These are phyloP conservation scores for Sebastes nivosus DNA, from an alignment of 2,797 vertebrate species.

Conservation along the genomic window DNA sequence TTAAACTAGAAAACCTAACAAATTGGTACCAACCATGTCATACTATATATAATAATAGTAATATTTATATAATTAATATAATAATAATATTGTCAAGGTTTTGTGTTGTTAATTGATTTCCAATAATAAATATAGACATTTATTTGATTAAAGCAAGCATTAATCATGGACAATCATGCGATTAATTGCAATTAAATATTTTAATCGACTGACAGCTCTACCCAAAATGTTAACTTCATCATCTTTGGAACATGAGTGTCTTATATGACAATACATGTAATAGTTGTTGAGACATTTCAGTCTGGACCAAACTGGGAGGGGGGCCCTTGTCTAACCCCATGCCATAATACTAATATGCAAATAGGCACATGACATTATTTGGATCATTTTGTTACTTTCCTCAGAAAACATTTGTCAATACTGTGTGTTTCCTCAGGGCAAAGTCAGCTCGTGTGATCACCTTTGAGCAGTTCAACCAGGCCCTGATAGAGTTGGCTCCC, in stretches of 20 bases:
- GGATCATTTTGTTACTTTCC: slow-evolving; percentile 8
- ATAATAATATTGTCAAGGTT: too few species aligned
- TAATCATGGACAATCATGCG: too few species aligned
- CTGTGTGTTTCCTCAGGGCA: slow-evolving; percentile 72
- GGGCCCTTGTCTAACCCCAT: not conserved
- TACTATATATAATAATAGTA: too few species aligned
- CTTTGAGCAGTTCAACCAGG: slow-evolving; percentile 87
- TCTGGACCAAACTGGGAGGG: not conserved
- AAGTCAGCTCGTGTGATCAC: slow-evolving; percentile 88
- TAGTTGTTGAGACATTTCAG: not conserved
- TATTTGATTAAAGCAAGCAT: too few species aligned
- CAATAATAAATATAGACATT: too few species aligned
- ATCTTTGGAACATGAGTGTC: not conserved
- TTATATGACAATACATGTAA: not conserved
- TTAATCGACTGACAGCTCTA: not conserved
- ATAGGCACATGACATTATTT: not conserved
- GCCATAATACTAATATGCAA: not conserved
- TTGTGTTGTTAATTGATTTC: too few species aligned
- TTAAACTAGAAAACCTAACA: too few species aligned
- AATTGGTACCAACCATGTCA: too few species aligned
- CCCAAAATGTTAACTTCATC: not conserved
- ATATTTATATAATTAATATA: too few species aligned
- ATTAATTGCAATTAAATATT: too few species aligned
- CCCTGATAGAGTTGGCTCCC: slow-evolving; percentile 84
- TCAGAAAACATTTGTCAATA: not conserved